Conservation (phyloP, 35 echinoderm and acorn worm genomes). For the Antedon bifida region DNA sequence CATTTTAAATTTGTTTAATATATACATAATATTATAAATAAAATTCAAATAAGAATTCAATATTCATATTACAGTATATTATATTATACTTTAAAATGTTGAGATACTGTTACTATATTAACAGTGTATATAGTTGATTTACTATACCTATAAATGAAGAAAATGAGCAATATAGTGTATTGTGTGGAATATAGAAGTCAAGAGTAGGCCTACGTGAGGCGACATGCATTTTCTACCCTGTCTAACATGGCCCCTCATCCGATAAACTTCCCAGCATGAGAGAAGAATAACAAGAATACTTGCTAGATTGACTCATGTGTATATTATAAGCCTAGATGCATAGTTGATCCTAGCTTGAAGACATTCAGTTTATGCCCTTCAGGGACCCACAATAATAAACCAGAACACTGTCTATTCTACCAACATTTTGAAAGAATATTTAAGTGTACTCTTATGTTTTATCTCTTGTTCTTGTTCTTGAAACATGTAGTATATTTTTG, state of each 20-base stretch:
- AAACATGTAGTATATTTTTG: not conserved
- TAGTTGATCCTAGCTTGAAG: not conserved
- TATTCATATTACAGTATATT: too few relatives aligned
- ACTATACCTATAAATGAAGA: too few relatives aligned
- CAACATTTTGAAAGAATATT: not conserved
- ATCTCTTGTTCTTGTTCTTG: not conserved
- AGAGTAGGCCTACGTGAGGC: too few relatives aligned
- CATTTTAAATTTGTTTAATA: too few relatives aligned
- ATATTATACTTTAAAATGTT: too few relatives aligned
- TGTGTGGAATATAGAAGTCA: too few relatives aligned
- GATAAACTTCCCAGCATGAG: not conserved
- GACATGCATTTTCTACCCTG: not conserved
- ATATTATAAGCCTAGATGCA: not conserved
- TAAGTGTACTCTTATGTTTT: not conserved
- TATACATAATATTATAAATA: too few relatives aligned
- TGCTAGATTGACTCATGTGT: not conserved
- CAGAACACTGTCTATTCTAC: not conserved
- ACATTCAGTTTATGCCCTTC: not conserved
- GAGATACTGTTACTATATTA: too few relatives aligned
- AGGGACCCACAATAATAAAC: not conserved
- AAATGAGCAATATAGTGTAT: too few relatives aligned
- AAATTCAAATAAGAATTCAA: too few relatives aligned
- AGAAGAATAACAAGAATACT: slow-evolving; percentile 1
- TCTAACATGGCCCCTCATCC: not conserved
- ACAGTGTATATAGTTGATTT: too few relatives aligned